Percentiles rank a stretch among this genome's conserved stretches.
These are phyloP conservation scores for Meiosimyza decipiens DNA, from an alignment of 2,888 invertebrate genomes.

Conservation along the genomic window DNA sequence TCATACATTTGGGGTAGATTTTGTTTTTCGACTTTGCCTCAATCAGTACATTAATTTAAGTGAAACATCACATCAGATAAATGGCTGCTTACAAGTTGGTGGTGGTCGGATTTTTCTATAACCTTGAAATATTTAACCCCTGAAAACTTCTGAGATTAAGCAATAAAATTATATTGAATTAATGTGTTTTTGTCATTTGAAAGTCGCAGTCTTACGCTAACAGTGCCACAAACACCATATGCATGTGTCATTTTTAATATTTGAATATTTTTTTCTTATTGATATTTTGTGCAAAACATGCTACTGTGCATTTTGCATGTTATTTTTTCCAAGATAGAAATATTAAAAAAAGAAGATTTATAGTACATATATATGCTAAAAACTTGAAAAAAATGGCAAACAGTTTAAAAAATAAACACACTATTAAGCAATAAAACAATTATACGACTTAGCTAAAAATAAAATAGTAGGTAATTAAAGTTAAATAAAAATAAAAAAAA, in stretches of 20 bases:
- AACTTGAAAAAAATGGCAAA: conserved; percentile 19
- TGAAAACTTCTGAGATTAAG: no score
- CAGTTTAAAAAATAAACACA: conserved; percentile 17
- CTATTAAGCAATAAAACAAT: not conserved
- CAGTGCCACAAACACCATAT: no score
- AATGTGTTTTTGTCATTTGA: no score
- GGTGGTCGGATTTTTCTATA: no score
- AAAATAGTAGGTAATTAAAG: conserved; percentile 9
- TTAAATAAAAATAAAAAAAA: conserved; percentile 28
- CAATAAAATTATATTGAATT: no score
- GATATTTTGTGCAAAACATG: conserved; percentile 22
- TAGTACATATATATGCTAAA: not conserved
- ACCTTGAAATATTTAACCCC: no score
- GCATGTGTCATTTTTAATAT: conserved; percentile 3
- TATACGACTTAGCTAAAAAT: not conserved
- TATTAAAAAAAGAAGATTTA: not conserved
- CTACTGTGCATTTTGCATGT: conserved; percentile 44
- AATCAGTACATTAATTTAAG: no score
- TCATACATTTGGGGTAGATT: no score
- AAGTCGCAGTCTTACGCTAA: no score
- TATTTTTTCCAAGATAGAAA: not conserved
- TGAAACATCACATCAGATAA: no score
- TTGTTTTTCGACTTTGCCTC: no score
- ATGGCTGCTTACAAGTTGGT: no score
- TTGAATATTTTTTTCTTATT: conserved; percentile 1